Conservation (phyloP, 2,888 invertebrate genomes). For the Drosophila yooni region DNA sequence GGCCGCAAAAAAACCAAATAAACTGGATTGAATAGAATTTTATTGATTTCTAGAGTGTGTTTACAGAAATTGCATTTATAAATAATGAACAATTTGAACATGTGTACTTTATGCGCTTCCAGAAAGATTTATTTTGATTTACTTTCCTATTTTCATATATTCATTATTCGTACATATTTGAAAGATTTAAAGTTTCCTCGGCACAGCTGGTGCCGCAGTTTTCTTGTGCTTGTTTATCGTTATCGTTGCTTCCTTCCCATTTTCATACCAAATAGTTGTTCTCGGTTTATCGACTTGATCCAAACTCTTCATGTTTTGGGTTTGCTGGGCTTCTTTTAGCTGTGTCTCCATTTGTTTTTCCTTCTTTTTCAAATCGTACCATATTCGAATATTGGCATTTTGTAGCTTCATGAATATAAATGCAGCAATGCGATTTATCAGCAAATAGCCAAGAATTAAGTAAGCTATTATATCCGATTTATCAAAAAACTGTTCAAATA, state of each 20-base stretch:
- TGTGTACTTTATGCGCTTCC: too few relatives aligned
- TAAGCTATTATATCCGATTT: neutral
- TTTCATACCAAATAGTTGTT: constrained; percentile 3
- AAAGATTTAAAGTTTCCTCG: neutral
- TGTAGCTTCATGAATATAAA: constrained; percentile 7
- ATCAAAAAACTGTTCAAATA: too few relatives aligned
- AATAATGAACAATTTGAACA: neutral
- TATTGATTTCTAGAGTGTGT: neutral
- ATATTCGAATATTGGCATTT: constrained; percentile 16
- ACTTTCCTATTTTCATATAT: neutral
- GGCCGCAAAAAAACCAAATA: neutral
- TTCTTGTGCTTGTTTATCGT: neutral
- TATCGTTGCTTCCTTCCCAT: too few relatives aligned
- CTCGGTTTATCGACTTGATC: constrained; percentile 34
- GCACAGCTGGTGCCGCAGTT: too few relatives aligned
- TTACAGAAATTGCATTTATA: neutral
- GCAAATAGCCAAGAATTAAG: constrained; percentile 30
- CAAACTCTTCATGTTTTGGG: neutral
- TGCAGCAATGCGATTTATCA: constrained; percentile 6
- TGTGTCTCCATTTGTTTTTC: constrained; percentile 6
- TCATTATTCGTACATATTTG: neutral
- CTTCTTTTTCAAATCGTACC: constrained; percentile 9
- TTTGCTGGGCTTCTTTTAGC: constrained; percentile 10
- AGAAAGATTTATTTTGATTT: neutral
- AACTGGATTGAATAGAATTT: neutral